Base-by-base conservation (phyloP, 2,888 invertebrate species). In the Didymodactylos carnosus region DNA sequence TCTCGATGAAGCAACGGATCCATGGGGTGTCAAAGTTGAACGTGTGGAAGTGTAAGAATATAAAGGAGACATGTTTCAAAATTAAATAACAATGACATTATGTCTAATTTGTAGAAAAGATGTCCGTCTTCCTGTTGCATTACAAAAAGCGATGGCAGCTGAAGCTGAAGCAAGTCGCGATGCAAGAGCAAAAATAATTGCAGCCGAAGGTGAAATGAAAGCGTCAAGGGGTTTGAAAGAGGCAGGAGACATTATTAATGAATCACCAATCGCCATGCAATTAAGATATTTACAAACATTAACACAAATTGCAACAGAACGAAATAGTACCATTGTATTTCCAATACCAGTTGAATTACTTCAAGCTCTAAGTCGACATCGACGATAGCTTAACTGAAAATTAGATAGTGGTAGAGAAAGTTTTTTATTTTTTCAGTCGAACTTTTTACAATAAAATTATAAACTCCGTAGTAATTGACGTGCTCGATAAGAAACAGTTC, bases 161-260 rank as follows among this genome's bases (percentile, higher is more conserved):
- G 82, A 82, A 75, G 82, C 82, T n/a, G 82, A 82, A 75, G 81
- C 82, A 19, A 76, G 80, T 39, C 77, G 81, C 70, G 81, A 82
- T 73, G 81, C 81, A 51, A 77, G 80, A 49, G 81, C 82, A 23
- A 81, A 81, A 79, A 80, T 80, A 53, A 76, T 75, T 41, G 62
- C 72, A 23, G 72, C 76, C 41, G 73, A 82, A 72, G 82, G 82
- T 16, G 82, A 82, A 75, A 79, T 81, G 76, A 80, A 80, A 62
- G 91, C 92, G 2, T 91, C 91, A 0, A 87, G 88, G 77, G 91
- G 91, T 10, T 85, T 92, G 71, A 90, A 88, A 82, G 91, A 92
- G 84, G 92, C 92, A 11, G 89, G 91, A 3, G 89, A 92, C 79
- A 90, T 92, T 72, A 90, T 92, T 82, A 86, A 87, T 40, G 88